Percentiles rank a stretch among this genome's conserved stretches.
Conservation (phyloP, 1,140 invertebrate genomes). For the Panagrolaimus sp. region DNA sequence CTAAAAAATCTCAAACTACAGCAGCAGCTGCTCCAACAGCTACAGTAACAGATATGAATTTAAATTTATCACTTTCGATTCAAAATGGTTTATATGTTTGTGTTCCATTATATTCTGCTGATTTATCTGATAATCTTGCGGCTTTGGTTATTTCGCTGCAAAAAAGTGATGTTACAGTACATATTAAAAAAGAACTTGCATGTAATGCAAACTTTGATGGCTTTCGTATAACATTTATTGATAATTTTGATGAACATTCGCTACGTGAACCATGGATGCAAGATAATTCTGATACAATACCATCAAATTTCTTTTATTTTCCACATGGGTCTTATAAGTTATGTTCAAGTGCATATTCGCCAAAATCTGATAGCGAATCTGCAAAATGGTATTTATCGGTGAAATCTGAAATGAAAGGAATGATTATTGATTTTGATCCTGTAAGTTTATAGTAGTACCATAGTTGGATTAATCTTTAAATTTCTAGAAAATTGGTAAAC, state of each 20-base stretch:
- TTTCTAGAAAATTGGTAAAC: constrained; percentile 68
- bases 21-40: constrained; percentile 38
- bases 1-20: constrained; percentile 23
- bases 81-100: constrained; percentile 51
- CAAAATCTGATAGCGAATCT: constrained; percentile 62
- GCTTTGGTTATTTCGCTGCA: constrained; percentile 47
- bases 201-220: constrained; percentile 50
- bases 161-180: constrained; percentile 46
- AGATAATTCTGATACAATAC: constrained; percentile 27
- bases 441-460: constrained; percentile 8
- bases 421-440: constrained; percentile 49
- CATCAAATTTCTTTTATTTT: constrained; percentile 54
- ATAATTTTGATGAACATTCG: constrained; percentile 52
- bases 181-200: constrained; percentile 49
- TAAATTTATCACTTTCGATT: constrained; percentile 53
- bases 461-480: constrained; percentile 5
- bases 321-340: constrained; percentile 49
- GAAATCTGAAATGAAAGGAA: constrained; percentile 95
- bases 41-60: constrained; percentile 40
- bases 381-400: constrained; percentile 97
- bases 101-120: constrained; percentile 46
- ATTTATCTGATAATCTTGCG: constrained; percentile 47
- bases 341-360: constrained; percentile 44
- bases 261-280: constrained; percentile 44
- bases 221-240: constrained; percentile 49